Base-by-base conservation (phyloP, 2,113 vertebrate species). In the Fregata magnificens region DNA sequence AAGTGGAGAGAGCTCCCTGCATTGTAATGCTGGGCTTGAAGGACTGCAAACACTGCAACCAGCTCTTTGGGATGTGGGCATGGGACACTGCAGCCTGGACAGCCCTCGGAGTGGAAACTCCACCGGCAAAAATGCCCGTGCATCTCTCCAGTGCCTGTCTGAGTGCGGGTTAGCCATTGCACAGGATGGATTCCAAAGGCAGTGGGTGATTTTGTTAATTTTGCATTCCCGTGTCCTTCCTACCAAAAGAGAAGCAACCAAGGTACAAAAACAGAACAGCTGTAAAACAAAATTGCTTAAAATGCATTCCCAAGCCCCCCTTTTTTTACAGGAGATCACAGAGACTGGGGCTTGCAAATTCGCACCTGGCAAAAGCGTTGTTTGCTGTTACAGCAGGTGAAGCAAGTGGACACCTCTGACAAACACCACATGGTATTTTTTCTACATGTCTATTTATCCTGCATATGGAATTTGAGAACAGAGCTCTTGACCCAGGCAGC, bases 321-420 rank as follows among this genome's bases (percentile, higher is more conserved):
- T 62, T 78, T 70, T 70, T 73, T 17, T 2, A 74, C 65, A 62
- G 25, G 88, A 80, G 65, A 56, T 45, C 78, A 56, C 56, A 38
- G 81, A 91, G 94, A 1, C 20, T 2, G 6, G 25, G 62, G 44
- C 53, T 93, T 93, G 93, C 90, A 93, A 24, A 93, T 93, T 31
- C 1, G 6, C 84, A 94, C 89, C 92, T 93, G 94, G 88, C 61
- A 36, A 34, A 73, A 85, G 47, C 13, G 1, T 31, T 8, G 2
- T 32, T 85, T 80, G 67, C 88, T 81, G 9, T 13, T 80, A 18
- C 70, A 69, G 95, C 76, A 86, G 90, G 67, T 86, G 90, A 94
- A 65, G 67, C 7, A 20, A 29, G 53, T 8, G 77, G 58, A 47
- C 25, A 7, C n/a, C 58, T 81, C 76, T 40, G 72, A 81, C 42